Base-by-base conservation (phyloP, 2,113 vertebrate genomes). In the Merops nubicus region DNA sequence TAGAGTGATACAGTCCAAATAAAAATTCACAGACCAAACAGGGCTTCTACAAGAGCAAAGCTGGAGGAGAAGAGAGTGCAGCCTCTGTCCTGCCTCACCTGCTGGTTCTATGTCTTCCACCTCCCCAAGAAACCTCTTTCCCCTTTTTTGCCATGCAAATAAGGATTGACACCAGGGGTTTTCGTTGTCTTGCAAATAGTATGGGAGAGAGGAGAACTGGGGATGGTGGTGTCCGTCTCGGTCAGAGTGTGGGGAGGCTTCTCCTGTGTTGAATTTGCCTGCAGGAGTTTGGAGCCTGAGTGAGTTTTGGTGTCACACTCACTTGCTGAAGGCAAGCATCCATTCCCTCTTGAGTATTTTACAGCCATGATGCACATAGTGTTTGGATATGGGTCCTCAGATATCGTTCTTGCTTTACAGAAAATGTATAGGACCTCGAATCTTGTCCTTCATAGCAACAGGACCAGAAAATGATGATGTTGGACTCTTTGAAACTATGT, bases 1-100 rank as follows among this genome's bases (percentile, higher is more conserved):
- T 45, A 54, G 50, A 60, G 22, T 14, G 29, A 33, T 48, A 69
- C 8, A 12, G 12, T 50, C 28, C 38, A 57, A 64, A 69, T 48
- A 43, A 65, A 77, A 67, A 28, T 28, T 34, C 16, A 11, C 21
- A 50, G 45, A 26, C 62, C n/a, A 36, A 64, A n/a, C 9, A 3
- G 7, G 34, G 56, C 60, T 26, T 69, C 26, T 23, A 12, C 13
- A 38, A 76, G 9, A 50, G 16, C 15, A 33, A 10, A 70, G 29
- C 22, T 33, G n/a, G 10, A 7, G 31, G 12, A 88, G 11, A 1
- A 1, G 25, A 0, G 1, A 79, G 31, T 0, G 1, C 42, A 74
- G 60, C 16, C 28, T 42, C 50, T 53, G 6, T 20, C 34, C n/a
- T 53, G 20, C n/a, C n/a, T 64, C n/a, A 42, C 29, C 48, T 36